Percentiles rank a stretch among this genome's conserved stretches.
Evolutionary conservation across 2,113 vertebrate genomes (phyloP).

Genomic region (Ranitomeya variabilis): DNA sequence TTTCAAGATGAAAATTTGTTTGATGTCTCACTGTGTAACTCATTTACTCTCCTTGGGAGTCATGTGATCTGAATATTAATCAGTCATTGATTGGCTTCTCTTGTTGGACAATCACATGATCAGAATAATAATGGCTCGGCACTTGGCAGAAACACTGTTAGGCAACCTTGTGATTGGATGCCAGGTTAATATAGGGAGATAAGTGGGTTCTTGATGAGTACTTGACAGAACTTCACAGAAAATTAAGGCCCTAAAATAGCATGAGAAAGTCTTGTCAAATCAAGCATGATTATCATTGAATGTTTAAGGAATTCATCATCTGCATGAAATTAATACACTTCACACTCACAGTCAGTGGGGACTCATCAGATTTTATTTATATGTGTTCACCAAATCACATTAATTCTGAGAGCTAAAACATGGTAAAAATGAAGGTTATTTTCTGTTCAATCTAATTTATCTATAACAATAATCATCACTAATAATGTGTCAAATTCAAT

Average conservation of each 20-base stretch:
- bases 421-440: conserved; percentile 86
- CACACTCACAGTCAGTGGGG: conserved; percentile 77
- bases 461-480: conserved; percentile 84
- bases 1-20: conserved; percentile 90
- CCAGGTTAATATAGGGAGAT: conserved; percentile 80
- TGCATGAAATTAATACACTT: conserved; percentile 88
- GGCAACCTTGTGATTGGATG: conserved; percentile 80
- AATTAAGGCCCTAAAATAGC: conserved; percentile 87
- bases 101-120: conserved; percentile 78
- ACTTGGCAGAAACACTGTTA: conserved; percentile 68
- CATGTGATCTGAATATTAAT: conserved; percentile 86
- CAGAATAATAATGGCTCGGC: conserved; percentile 76
- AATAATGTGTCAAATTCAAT: conserved; percentile 85
- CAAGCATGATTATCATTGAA: conserved; percentile 85
- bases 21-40: conserved; percentile 89
- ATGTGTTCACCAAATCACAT: conserved; percentile 87
- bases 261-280: conserved; percentile 89
- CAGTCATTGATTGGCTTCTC: conserved; percentile 81
- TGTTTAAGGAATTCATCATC: conserved; percentile 86
- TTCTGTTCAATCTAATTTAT: conserved; percentile 87
- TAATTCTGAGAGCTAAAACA: conserved; percentile 85
- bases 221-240: conserved; percentile 89
- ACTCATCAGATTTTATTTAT: conserved; percentile 87
- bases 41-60: conserved; percentile 80
- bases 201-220: conserved; percentile 84